Evolutionary conservation across 2,113 vertebrate genomes (phyloP), one percentile per base, ranked within the genome.

Genomic region (Pelecanoides urinatrix): DNA sequence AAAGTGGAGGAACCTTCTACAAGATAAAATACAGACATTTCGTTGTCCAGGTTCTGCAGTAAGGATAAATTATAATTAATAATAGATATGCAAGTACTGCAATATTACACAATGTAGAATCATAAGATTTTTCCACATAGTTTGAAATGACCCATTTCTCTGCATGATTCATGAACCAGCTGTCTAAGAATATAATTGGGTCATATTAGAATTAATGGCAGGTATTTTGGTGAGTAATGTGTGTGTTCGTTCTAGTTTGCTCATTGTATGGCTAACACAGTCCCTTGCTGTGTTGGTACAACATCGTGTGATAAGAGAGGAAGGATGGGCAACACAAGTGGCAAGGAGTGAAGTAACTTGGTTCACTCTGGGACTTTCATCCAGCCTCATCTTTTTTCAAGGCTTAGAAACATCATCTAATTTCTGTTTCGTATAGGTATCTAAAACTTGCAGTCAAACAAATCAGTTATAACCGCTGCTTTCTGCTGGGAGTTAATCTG

Each of bases 131-230:
- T 88, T 74, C 50, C 55, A 32, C 50, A 15, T 75, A 65, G 89
- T 94, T 94, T 95, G 94, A 96, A 97, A 79, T 4, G 27, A 80
- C 63, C 75, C 32, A 53, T 97, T 97, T 96, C 68, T 94, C 80
- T 92, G 56, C 42, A 70, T 90, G 91, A 96, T 92, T 93, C 70
- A 94, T 94, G 86, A 97, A 36, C n/a, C 84, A 78, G 50, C 61
- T 97, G 42, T 74, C 82, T 90, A 95, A 79, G 66, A 81, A 63
- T 65, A 83, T 93, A 93, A 97, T 59, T 96, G 86, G 56, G 40
- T 86, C 77, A 42, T 65, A 92, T 95, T 92, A 86, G 95, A 96
- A 96, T 92, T 91, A 92, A 88, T 95, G 79, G 45, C 82, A 92
- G 62, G 50, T 76, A 36, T 82, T 90, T 82, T 50, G 55, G 26